Percentiles rank a stretch among this genome's conserved stretches.
Evolutionary conservation across 2,888 invertebrate genomes (phyloP).

Genomic region (Subacronicta megacephala): DNA sequence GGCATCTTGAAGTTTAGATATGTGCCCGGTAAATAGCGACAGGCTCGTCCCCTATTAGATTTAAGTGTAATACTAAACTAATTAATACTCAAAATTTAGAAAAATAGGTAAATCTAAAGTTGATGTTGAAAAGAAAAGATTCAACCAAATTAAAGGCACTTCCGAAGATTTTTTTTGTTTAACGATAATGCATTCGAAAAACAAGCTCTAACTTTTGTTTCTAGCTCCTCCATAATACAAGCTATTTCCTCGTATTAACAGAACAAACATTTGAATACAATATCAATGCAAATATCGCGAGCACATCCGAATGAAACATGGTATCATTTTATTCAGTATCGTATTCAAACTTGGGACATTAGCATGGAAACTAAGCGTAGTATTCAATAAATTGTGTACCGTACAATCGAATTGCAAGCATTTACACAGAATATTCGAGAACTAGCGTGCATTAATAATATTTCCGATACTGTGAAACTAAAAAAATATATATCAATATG

Average conservation of each 20-base stretch:
- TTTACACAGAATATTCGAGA: conserved; percentile 42
- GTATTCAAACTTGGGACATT: conserved; percentile 45
- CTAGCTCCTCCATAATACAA: neutral
- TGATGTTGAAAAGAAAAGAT: too few relatives aligned
- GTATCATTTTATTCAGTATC: conserved; percentile 47
- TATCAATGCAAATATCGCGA: conserved; percentile 9
- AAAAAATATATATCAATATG: conserved; percentile 58
- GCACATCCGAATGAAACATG: conserved; percentile 27
- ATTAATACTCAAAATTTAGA: too few relatives aligned
- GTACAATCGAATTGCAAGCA: conserved; percentile 33
- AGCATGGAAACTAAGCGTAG: conserved; percentile 34
- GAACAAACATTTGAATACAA: conserved; percentile 14
- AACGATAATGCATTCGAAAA: too few relatives aligned
- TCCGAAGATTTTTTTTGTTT: too few relatives aligned
- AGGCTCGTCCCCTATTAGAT: too few relatives aligned
- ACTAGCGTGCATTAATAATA: conserved; percentile 65
- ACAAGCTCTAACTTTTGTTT: too few relatives aligned
- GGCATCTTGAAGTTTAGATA: too few relatives aligned
- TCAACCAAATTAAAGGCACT: too few relatives aligned
- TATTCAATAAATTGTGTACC: conserved; percentile 52
- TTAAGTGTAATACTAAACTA: too few relatives aligned
- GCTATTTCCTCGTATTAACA: conserved; percentile 4
- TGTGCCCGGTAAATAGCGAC: too few relatives aligned
- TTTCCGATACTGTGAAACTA: conserved; percentile 63
- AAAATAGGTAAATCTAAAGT: too few relatives aligned